Conservation (phyloP, 2,113 vertebrate genomes). For the Emberiza fucata region DNA sequence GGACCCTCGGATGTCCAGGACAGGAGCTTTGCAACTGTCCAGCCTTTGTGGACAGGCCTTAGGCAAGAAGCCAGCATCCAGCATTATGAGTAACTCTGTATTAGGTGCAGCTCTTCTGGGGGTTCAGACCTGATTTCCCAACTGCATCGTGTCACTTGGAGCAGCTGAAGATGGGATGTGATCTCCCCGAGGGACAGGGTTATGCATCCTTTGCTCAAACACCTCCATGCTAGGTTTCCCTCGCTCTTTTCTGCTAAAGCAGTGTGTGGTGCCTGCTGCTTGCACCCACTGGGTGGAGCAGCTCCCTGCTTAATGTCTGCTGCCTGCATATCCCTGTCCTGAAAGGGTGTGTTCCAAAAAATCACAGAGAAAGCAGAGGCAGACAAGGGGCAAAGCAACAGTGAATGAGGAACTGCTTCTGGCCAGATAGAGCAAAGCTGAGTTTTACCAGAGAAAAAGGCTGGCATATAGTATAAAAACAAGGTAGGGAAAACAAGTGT, state of each 20-base stretch:
- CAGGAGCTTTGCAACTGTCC: not conserved
- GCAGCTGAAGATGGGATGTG: not conserved
- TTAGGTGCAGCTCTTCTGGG: not conserved
- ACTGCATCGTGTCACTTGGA: not conserved
- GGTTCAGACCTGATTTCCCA: not conserved
- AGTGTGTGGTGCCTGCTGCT: not conserved
- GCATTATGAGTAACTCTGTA: not conserved
- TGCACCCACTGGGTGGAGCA: constrained; percentile 57
- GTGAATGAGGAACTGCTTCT: not conserved
- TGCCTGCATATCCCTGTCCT: rapidly evolving
- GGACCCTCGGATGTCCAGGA: rapidly evolving
- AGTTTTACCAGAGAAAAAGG: not conserved
- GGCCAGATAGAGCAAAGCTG: not conserved
- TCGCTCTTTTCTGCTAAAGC: rapidly evolving
- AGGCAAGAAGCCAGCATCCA: not conserved
- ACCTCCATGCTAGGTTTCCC: rapidly evolving
- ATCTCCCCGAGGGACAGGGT: not conserved
- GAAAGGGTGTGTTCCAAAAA: not conserved
- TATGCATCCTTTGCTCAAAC: not conserved
- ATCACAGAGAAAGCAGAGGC: not conserved
- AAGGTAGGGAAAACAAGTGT: not conserved
- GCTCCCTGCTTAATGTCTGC: not conserved
- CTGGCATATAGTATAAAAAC: not conserved
- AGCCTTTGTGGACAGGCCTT: not conserved
- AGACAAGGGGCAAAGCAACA: not conserved